Evolutionary conservation across 2,113 vertebrate genomes (phyloP).

Genomic region (Rhynchopsitta pachyrhyncha): DNA sequence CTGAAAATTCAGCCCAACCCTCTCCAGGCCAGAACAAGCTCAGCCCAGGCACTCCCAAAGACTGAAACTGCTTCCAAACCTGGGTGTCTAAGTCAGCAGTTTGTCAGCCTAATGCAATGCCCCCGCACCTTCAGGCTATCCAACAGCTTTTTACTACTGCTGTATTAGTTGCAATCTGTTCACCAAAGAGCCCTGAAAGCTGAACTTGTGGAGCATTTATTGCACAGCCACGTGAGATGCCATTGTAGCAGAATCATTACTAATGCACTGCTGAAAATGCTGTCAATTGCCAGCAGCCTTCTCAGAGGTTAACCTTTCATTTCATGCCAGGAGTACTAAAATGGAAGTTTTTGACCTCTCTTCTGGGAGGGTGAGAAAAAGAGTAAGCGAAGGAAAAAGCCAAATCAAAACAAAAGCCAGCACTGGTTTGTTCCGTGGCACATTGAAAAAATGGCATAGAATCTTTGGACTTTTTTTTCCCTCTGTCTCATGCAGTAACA

Average conservation of each 20-base stretch:
- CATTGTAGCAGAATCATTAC: neutral
- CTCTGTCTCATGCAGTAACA: neutral
- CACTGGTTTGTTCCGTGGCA: neutral
- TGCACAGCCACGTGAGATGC: constrained; percentile 12
- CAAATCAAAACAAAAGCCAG: neutral
- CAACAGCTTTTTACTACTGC: neutral
- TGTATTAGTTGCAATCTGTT: constrained; percentile 33
- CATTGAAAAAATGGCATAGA: neutral
- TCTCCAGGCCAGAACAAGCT: constrained; percentile 10
- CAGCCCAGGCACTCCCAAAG: constrained; percentile 5
- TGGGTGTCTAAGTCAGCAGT: neutral
- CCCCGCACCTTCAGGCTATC: neutral
- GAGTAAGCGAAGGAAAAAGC: neutral
- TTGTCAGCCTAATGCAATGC: constrained; percentile 7
- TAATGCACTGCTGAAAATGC: neutral
- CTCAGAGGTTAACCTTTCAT: constrained; percentile 6
- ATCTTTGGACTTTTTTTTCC: neutral
- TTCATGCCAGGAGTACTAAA: constrained; percentile 5
- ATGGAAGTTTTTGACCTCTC: neutral
- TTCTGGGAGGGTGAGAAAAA: neutral
- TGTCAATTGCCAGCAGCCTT: constrained; percentile 16
- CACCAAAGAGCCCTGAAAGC: neutral
- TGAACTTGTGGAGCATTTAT: neutral
- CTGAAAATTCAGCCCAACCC: neutral
- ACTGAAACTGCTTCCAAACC: constrained; percentile 11